Conservation (phyloP, 2,888 invertebrate genomes). For the Melikaiella ostensackeni region DNA sequence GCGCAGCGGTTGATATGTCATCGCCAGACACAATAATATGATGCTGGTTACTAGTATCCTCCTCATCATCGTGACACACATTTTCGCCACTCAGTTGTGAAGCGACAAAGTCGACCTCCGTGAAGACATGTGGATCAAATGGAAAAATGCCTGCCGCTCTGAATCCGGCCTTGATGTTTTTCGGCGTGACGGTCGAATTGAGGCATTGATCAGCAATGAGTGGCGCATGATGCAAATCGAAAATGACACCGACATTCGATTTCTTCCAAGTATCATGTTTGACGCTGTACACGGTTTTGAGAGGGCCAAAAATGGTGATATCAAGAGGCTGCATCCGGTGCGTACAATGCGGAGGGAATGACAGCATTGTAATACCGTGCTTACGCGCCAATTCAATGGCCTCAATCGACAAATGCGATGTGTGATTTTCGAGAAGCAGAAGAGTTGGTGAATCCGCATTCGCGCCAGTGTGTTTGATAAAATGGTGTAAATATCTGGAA, state of each 20-base stretch:
- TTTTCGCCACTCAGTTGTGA: background rate
- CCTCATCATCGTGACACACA: no score
- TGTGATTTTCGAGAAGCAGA: constrained; percentile 37
- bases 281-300: background rate
- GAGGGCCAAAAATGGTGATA: background rate
- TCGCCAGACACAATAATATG: no score
- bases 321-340: constrained; percentile 42
- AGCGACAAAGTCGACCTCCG: constrained; percentile 24
- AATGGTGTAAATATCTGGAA: background rate
- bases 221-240: constrained; percentile 48
- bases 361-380: constrained; percentile 59
- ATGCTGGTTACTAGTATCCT: no score
- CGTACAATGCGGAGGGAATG: constrained; percentile 59
- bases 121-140: constrained; percentile 47
- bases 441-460: constrained; percentile 1
- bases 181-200: constrained; percentile 48
- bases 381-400: constrained; percentile 59
- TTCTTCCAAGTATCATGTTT: constrained; percentile 19
- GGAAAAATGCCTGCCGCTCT: constrained; percentile 46
- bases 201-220: constrained; percentile 57
- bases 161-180: constrained; percentile 49
- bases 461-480: constrained; percentile 22
- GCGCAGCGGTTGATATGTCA: no score
- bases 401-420: constrained; percentile 34
- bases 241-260: constrained; percentile 33